Evolutionary conservation across 92 coral and sea anemone genomes (phyloP).

Genomic region (Epizoanthus stellaris): DNA sequence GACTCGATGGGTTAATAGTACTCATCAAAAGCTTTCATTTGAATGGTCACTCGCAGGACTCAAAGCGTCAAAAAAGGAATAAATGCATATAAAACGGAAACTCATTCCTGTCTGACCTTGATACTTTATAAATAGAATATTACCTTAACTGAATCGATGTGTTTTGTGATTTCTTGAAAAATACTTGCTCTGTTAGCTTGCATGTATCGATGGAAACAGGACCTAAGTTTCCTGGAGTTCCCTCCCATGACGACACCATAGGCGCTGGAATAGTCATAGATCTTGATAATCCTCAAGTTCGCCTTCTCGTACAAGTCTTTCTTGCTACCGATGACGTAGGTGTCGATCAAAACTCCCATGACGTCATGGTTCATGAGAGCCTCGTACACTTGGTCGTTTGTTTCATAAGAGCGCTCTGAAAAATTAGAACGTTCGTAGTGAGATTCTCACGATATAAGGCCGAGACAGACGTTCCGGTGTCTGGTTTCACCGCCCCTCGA

Average conservation of each 20-base stretch:
- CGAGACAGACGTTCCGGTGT: no score
- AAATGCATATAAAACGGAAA: no score
- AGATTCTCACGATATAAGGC: not conserved
- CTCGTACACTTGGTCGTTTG: constrained; percentile 54
- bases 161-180: constrained; percentile 41
- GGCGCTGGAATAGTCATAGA: constrained; percentile 59
- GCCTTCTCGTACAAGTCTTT: constrained; percentile 59
- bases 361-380: constrained; percentile 52
- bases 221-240: constrained; percentile 53
- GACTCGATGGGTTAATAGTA: no score
- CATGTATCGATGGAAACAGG: constrained; percentile 55
- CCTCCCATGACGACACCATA: constrained; percentile 72
- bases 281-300: constrained; percentile 44
- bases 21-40: not conserved
- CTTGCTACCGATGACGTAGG: constrained; percentile 64
- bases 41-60: no score
- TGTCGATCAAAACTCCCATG: constrained; percentile 64
- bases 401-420: constrained; percentile 48
- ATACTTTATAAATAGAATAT: not conserved
- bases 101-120: not conserved
- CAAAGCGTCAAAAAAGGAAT: not conserved
- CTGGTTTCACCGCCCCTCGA: no score
- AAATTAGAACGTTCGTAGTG: not conserved
- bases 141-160: constrained; percentile 43
- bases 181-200: constrained; percentile 50